Evolutionary conservation across 2,797 vertebrate species (phyloP).

Genomic region (Podarcis lilfordi): DNA sequence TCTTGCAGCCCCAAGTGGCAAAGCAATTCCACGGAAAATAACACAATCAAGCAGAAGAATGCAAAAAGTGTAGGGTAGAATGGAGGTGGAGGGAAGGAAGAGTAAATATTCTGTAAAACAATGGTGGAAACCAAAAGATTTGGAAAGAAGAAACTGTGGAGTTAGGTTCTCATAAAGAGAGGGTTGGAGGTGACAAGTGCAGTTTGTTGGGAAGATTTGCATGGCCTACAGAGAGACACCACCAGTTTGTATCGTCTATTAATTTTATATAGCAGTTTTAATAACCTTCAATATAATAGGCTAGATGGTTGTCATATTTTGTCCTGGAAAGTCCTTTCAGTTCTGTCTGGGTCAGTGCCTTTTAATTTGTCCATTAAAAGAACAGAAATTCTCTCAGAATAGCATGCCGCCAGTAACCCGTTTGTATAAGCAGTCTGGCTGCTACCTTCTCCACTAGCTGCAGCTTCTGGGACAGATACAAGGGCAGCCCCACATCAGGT

Average conservation of each 20-base stretch:
- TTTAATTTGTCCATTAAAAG: too few relatives aligned
- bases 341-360: too few relatives aligned
- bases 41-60: conserved; percentile 41
- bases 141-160: conserved; percentile 18
- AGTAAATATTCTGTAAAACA: conserved; percentile 43
- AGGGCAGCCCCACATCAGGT: too few relatives aligned
- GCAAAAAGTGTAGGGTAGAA: conserved; percentile 40
- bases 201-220: neutral
- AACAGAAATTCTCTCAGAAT: too few relatives aligned
- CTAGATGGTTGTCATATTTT: too few relatives aligned
- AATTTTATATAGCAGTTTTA: too few relatives aligned
- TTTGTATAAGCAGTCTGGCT: too few relatives aligned
- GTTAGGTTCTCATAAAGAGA: conserved; percentile 22
- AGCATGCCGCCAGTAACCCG: too few relatives aligned
- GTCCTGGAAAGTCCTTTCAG: too few relatives aligned
- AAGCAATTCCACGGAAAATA: conserved; percentile 58
- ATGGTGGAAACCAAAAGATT: conserved; percentile 35
- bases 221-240: neutral
- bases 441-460: too few relatives aligned
- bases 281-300: too few relatives aligned
- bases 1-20: conserved; percentile 47
- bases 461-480: too few relatives aligned
- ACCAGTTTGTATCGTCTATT: neutral
- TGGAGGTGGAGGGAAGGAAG: neutral
- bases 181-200: neutral